Conservation (phyloP, 2,797 vertebrate genomes). For the Pyrocephalus nanus region DNA sequence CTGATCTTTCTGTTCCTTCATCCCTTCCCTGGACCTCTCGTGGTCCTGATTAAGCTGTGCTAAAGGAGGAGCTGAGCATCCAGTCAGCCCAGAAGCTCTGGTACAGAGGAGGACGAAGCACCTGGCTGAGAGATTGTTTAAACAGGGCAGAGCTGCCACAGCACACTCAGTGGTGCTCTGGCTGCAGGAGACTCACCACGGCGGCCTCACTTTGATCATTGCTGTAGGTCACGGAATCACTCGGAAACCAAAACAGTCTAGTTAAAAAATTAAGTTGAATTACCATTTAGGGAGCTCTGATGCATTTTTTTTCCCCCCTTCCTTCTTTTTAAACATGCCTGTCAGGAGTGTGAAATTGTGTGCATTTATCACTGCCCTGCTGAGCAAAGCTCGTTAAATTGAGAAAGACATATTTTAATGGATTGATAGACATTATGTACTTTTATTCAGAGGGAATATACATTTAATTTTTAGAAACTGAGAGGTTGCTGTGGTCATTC, state of each 20-base stretch:
- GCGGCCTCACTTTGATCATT: conserved; percentile 55
- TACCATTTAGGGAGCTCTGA: conserved; percentile 30
- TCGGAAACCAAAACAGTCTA: conserved; percentile 46
- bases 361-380: background rate
- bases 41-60: background rate
- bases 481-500: background rate
- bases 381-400: conserved; percentile 22
- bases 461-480: background rate
- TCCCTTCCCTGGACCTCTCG: background rate
- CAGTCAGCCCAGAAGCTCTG: background rate
- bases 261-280: conserved; percentile 55
- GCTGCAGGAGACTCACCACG: background rate
- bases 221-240: conserved; percentile 45
- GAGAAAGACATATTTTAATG: conserved; percentile 1
- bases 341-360: conserved; percentile 1
- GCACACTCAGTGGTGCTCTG: background rate
- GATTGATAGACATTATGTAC: background rate
- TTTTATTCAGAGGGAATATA: background rate
- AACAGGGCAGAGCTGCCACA: background rate
- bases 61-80: background rate
- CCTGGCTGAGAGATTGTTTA: background rate
- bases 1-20: background rate
- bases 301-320: background rate
- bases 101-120: background rate
- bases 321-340: conserved; percentile 52